phyloP scores from a whole-genome alignment of 2,113 vertebrate genomes.

The Halichoeres trimaculatus region DNA sequence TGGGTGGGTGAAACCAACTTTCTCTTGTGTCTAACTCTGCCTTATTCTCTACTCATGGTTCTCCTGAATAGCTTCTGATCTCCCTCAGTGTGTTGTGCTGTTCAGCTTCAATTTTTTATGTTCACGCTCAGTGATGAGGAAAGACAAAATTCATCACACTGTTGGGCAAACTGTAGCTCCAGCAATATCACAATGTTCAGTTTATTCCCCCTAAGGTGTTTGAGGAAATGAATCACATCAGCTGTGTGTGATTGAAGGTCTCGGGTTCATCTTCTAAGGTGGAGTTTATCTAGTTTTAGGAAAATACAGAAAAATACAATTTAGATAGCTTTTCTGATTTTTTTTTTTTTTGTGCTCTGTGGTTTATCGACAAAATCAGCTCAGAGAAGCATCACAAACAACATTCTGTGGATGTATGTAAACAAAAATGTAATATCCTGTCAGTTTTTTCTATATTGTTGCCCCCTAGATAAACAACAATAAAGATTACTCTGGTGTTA shows the following conservation, averaged over 20 bases:
- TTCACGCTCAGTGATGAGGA: constrained; percentile 8
- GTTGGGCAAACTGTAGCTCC: background rate
- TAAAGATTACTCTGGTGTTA: background rate
- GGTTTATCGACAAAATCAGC: constrained; percentile 25
- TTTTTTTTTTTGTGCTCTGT: constrained; percentile 3
- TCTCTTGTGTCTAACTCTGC: background rate
- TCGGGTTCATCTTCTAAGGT: constrained; percentile 14
- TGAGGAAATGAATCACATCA: constrained; percentile 47
- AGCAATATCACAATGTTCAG: background rate
- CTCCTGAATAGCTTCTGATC: background rate
- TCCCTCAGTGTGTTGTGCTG: background rate
- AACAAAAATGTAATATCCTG: constrained; percentile 38
- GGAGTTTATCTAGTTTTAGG: constrained; percentile 10
- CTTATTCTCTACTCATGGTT: background rate
- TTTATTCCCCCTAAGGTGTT: constrained; percentile 29
- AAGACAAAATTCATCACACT: constrained; percentile 26
- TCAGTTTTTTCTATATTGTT: background rate
- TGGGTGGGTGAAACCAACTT: background rate
- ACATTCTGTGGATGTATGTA: constrained; percentile 24
- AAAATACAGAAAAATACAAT: constrained; percentile 20
- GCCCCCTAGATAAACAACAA: constrained; percentile 4
- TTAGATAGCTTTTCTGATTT: constrained; percentile 30
- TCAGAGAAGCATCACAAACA: constrained; percentile 20
- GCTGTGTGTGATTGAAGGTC: constrained; percentile 24
- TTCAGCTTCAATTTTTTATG: constrained; percentile 20